Evolutionary conservation across 35 echinoderm and acorn worm genomes (phyloP).

Genomic region (Heliocidaris tuberculata): DNA sequence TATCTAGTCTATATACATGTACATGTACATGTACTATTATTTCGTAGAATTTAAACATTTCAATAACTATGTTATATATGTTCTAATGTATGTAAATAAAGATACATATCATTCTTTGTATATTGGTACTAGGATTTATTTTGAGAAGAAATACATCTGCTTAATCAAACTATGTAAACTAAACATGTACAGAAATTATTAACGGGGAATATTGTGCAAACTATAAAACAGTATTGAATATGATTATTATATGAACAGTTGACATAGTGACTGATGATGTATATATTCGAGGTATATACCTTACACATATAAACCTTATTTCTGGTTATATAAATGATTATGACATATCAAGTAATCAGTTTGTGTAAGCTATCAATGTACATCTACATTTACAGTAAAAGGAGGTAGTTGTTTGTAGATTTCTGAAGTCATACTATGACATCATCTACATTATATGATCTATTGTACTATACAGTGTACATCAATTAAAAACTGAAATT

Average conservation of each 20-base stretch:
- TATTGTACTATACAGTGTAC: background rate
- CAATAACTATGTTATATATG: background rate
- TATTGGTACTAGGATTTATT: background rate
- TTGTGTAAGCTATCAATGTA: background rate
- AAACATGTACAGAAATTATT: background rate
- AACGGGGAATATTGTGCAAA: background rate
- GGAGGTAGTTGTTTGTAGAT: background rate
- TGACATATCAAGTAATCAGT: background rate
- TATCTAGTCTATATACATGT: no score
- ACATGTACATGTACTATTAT: background rate
- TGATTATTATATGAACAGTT: background rate
- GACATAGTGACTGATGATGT: background rate
- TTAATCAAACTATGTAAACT: background rate
- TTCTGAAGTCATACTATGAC: background rate
- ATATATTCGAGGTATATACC: background rate
- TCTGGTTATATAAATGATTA: background rate
- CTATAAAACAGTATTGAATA: background rate
- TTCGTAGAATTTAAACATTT: background rate
- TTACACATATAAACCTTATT: background rate
- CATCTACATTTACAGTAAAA: background rate
- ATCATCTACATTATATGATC: background rate
- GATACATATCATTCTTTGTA: conserved; percentile 6
- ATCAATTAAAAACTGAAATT: conserved; percentile 5
- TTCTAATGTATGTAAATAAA: background rate
- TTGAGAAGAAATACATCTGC: background rate